Base-by-base conservation (phyloP, 2,113 vertebrate species). In the Platysternon megacephalum region DNA sequence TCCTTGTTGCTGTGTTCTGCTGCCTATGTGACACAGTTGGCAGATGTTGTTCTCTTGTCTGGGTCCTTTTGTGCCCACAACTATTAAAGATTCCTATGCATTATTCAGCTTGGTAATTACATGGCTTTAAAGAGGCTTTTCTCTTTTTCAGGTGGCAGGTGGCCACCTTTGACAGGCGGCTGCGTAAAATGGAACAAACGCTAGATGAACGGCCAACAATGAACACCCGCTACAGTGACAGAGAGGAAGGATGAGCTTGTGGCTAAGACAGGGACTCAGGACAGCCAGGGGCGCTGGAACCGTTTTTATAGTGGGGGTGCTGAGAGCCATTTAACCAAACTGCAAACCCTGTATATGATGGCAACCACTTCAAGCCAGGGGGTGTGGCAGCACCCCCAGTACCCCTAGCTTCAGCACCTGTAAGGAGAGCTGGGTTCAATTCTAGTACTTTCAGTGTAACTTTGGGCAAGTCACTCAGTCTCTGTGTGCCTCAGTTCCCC, bases 1-100 rank as follows among this genome's bases (percentile, higher is more conserved):
- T 5, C 58, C 93, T 76, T 65, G 22, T 19, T 0, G 0, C 51
- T 82, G 48, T 72, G 76, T 58, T 29, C 87, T 1, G 0, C 58
- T 89, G 78, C 17, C 49, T 86, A 46, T 44, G 4, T 2, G 2
- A 79, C 32, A 68, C 42, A 56, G 42, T 32, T 22, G 28, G 44
- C 65, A 89, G 52, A 49, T 49, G 22, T 17, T 46, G 51, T 32
- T 91, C 12, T 2, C 24, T 85, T 1, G 0, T 2, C 28, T 51
- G 35, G 8, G 35, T 82, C 12, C 22, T n/a, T 7, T 76, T 56
- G 16, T 5, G 5, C 85, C 44, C 39, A 17, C 48, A 14, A 2
- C 0, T 89, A 86, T 93, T 83, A 78, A 95, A 94, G 92, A 79
- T 17, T 83, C 46, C 29, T 49, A 29, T 39, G 16, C 19, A 19